Percentiles rank a stretch among this genome's conserved stretches.
Conservation (phyloP, 2,113 vertebrate species). For the Pygoscelis antarcticus region DNA sequence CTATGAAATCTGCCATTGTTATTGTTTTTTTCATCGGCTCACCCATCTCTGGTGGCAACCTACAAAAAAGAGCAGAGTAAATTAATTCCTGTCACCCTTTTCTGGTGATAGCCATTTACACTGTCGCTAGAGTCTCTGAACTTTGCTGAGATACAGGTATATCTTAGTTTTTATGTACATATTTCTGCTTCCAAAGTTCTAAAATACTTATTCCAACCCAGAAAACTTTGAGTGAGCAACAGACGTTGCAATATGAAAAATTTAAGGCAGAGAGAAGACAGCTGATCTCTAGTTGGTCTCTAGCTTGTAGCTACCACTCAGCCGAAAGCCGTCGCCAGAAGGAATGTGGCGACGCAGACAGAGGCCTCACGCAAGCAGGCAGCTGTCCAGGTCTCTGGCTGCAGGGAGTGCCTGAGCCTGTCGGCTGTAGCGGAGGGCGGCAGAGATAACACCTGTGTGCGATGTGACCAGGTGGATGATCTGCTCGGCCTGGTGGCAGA, state of each 20-base stretch:
- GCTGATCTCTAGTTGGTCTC: background rate
- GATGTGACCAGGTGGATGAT: too few relatives aligned
- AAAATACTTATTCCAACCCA: background rate
- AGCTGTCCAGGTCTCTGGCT: too few relatives aligned
- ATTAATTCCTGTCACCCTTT: background rate
- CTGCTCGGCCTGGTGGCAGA: too few relatives aligned
- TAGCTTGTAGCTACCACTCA: background rate
- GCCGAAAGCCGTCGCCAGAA: too few relatives aligned
- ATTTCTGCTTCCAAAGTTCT: background rate
- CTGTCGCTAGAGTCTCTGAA: background rate
- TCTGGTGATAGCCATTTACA: background rate
- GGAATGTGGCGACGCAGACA: too few relatives aligned
- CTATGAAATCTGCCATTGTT: background rate
- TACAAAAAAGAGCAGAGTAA: background rate
- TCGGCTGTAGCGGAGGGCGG: too few relatives aligned
- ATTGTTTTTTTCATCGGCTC: background rate
- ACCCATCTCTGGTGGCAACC: background rate
- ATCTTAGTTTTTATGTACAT: background rate
- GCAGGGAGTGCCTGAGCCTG: too few relatives aligned
- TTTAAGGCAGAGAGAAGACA: background rate
- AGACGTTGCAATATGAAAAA: background rate
- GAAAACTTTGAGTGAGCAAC: background rate
- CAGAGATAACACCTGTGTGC: too few relatives aligned
- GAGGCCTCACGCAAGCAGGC: too few relatives aligned
- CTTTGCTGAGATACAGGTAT: background rate